These are phyloP conservation scores for Phylloscopus trochiloides DNA, from an alignment of 2,113 vertebrate species.

Conservation along the genomic window DNA sequence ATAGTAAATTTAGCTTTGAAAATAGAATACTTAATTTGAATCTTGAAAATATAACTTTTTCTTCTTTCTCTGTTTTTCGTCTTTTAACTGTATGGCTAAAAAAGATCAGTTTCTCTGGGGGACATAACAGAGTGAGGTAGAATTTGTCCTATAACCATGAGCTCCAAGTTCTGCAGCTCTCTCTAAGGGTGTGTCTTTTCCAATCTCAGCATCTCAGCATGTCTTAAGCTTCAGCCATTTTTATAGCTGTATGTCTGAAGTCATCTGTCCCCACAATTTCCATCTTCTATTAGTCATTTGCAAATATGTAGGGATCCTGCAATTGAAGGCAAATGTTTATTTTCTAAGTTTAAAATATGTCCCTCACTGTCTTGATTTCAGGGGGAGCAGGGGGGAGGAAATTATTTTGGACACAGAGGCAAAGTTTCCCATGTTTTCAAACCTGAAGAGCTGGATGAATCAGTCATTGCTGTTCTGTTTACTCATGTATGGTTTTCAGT, in stretches of 20 bases:
- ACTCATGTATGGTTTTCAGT: neutral
- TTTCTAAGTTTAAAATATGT: neutral
- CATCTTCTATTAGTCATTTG: neutral
- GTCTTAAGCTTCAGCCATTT: neutral
- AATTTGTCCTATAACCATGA: neutral
- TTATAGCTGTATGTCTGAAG: neutral
- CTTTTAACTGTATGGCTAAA: neutral
- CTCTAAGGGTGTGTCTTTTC: neutral
- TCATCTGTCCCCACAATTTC: neutral
- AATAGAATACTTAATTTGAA: neutral
- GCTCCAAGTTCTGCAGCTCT: neutral
- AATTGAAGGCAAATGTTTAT: neutral
- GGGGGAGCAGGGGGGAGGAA: rapidly evolving
- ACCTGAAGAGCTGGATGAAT: neutral
- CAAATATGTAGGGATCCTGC: neutral
- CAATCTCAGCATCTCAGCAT: neutral
- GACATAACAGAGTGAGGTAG: neutral
- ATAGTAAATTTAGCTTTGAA: neutral
- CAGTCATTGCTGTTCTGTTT: neutral
- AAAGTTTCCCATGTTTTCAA: neutral
- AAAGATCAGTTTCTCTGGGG: neutral
- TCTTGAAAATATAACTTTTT: neutral
- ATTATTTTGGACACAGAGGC: neutral
- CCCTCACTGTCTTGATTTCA: neutral
- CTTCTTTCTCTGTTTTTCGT: neutral